phyloP scores from a whole-genome alignment of 2,113 vertebrate species.

The Peromyscus maniculatus region DNA sequence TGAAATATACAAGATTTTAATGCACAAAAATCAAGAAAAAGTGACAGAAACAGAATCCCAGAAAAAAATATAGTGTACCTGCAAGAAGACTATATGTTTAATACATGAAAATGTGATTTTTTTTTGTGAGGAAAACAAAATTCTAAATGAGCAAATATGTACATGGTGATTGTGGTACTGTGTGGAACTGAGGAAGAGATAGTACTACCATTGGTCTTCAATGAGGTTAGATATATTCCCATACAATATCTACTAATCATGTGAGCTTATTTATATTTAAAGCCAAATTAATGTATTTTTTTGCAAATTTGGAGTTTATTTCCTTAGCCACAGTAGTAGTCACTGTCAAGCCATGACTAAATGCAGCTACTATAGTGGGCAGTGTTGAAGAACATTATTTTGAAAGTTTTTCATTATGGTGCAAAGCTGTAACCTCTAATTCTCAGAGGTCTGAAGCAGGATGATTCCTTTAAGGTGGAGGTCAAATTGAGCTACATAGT shows the following conservation, averaged over 20 bases:
- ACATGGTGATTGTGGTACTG: neutral
- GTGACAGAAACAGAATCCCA: neutral
- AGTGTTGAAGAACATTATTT: neutral
- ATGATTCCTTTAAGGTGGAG: neutral
- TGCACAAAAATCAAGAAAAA: neutral
- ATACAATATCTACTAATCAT: neutral
- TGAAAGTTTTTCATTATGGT: neutral
- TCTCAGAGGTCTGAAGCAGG: neutral
- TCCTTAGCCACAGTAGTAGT: neutral
- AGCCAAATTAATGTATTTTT: neutral
- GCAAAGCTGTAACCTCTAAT: neutral
- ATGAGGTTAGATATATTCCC: neutral
- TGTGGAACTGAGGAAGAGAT: neutral
- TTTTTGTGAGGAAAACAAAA: constrained; percentile 8
- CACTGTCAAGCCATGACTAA: neutral
- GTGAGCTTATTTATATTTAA: neutral
- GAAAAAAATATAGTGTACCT: neutral
- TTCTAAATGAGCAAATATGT: neutral
- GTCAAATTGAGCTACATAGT: neutral
- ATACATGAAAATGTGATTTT: neutral
- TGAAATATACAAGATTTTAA: neutral
- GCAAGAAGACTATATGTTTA: neutral
- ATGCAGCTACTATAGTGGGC: neutral
- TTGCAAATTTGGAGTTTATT: neutral
- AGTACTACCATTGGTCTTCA: neutral